These are phyloP conservation scores for Pelecanus crispus DNA, from an alignment of 2,113 vertebrate genomes.

Conservation along the genomic window DNA sequence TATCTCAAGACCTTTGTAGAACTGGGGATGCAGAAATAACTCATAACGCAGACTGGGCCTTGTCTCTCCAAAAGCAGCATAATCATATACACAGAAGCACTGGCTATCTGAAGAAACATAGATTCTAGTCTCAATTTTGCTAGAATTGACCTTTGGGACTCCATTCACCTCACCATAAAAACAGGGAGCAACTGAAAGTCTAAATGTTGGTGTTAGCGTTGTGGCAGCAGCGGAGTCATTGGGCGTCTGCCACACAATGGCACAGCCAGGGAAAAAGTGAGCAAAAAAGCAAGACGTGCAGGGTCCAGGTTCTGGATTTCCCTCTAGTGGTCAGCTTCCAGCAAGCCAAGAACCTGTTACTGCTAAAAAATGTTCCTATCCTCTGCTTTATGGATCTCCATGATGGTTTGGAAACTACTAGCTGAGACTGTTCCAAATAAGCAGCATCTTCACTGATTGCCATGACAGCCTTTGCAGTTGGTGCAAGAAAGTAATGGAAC, in stretches of 20 bases:
- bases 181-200: not conserved
- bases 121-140: not conserved
- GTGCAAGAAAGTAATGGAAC: not conserved
- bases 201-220: not conserved
- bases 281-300: not conserved
- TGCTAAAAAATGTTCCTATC: not conserved
- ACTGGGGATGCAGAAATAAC: not conserved
- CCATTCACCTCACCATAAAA: not conserved
- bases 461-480: not conserved
- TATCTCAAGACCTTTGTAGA: not conserved
- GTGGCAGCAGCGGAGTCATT: not conserved
- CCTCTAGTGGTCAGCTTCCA: slow-evolving; percentile 6
- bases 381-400: not conserved
- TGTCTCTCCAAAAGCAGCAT: not conserved
- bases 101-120: not conserved
- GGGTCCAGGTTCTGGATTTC: not conserved
- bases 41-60: not conserved
- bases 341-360: not conserved
- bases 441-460: not conserved
- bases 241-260: not conserved
- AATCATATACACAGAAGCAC: not conserved
- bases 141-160: not conserved
- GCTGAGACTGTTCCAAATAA: not conserved
- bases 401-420: not conserved
- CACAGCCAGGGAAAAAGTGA: not conserved